These are phyloP conservation scores for Osmerus mordax DNA, from an alignment of 2,113 vertebrate species.

Conservation along the genomic window DNA sequence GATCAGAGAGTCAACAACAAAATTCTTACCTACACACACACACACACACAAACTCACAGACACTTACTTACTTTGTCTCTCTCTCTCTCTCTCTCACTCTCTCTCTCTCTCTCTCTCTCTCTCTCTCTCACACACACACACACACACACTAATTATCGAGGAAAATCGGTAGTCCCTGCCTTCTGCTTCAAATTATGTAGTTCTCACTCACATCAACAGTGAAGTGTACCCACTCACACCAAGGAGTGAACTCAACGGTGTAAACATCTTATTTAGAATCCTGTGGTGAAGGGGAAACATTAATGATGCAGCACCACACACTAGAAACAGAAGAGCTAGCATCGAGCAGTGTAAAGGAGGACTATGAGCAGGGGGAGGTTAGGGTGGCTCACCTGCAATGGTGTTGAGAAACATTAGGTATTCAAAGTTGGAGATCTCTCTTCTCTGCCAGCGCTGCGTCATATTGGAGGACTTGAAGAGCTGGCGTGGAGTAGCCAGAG, in stretches of 20 bases:
- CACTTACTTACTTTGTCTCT: neutral
- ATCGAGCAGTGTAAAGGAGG: too few relatives aligned
- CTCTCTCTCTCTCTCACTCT: too few relatives aligned
- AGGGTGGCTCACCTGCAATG: conserved; percentile 82
- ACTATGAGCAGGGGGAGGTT: neutral
- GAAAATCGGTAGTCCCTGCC: conserved; percentile 9
- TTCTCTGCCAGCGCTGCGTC: conserved; percentile 98
- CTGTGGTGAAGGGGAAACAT: too few relatives aligned
- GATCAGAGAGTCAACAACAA: conserved; percentile 69
- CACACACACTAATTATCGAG: too few relatives aligned
- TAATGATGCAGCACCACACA: too few relatives aligned
- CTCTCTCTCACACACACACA: too few relatives aligned
- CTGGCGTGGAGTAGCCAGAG: conserved; percentile 56
- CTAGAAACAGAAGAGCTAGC: too few relatives aligned
- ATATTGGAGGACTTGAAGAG: conserved; percentile 99
- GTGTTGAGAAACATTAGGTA: conserved; percentile 99
- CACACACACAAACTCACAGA: conserved; percentile 43
- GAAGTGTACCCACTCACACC: conserved; percentile 22
- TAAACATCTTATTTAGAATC: too few relatives aligned
- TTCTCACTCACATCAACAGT: conserved; percentile 20
- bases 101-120: too few relatives aligned
- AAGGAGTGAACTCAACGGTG: too few relatives aligned
- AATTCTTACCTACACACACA: conserved; percentile 55
- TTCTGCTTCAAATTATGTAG: conserved; percentile 57
- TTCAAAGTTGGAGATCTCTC: conserved; percentile 98